phyloP scores from a whole-genome alignment of 2,797 vertebrate species.

The Helarctos malayanus region DNA sequence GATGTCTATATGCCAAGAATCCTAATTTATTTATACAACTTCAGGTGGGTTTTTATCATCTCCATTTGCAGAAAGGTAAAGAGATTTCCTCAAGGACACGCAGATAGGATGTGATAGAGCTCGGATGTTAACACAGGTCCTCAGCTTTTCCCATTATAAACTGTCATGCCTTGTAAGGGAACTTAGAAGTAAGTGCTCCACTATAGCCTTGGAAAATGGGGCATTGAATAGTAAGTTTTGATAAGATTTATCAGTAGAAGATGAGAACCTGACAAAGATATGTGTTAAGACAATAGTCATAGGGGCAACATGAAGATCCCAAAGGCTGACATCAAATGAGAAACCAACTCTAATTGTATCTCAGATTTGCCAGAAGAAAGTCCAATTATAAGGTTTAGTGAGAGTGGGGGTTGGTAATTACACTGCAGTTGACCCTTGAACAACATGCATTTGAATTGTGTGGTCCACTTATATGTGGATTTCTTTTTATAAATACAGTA shows the following conservation, averaged over 20 bases:
- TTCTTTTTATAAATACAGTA: not conserved
- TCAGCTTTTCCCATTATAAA: not conserved
- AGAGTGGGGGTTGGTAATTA: fast-evolving
- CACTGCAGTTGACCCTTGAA: not conserved
- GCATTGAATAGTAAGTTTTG: not conserved
- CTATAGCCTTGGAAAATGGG: not conserved
- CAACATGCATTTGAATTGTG: not conserved
- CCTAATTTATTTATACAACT: not conserved
- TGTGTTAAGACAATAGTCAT: not conserved
- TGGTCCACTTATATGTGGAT: not conserved
- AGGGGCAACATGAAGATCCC: not conserved
- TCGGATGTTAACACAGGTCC: no score
- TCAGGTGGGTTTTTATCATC: not conserved
- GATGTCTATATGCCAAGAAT: not conserved
- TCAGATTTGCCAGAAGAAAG: not conserved
- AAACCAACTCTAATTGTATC: not conserved
- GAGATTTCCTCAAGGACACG: not conserved
- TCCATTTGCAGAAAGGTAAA: not conserved
- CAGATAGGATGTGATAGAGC: not conserved
- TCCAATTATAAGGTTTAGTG: not conserved
- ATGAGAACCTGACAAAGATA: no score
- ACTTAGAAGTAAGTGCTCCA: not conserved
- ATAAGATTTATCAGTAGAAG: not conserved
- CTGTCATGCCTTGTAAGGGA: fast-evolving
- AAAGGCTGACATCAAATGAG: not conserved